phyloP scores from a whole-genome alignment of 1,140 invertebrate genomes.

The Pomacea maculata region DNA sequence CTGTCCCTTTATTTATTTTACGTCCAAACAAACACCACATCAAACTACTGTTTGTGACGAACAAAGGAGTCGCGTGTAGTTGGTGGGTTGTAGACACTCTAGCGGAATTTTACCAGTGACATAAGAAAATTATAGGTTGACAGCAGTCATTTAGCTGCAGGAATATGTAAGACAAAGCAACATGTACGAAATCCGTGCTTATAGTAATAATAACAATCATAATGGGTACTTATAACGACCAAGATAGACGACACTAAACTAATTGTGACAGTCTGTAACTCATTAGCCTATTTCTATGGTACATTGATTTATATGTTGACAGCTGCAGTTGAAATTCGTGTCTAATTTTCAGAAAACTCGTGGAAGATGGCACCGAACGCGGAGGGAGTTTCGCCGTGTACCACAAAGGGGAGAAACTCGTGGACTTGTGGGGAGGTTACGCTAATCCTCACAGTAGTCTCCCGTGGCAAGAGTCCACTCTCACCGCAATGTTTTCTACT shows the following conservation, averaged over 20 bases:
- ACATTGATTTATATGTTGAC: not conserved
- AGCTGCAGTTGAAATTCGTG: no score
- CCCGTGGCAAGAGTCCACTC: constrained; percentile 47
- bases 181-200: not conserved
- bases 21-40: no score
- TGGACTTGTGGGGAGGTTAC: constrained; percentile 64
- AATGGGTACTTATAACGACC: not conserved
- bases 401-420: constrained; percentile 47
- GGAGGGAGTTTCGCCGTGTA: constrained; percentile 43
- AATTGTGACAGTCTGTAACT: not conserved
- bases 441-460: constrained; percentile 47
- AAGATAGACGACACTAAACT: constrained; percentile 24
- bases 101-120: no score
- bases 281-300: not conserved
- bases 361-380: constrained; percentile 35
- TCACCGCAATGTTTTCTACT: constrained; percentile 37
- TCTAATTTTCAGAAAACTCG: constrained; percentile 18
- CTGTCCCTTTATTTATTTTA: no score
- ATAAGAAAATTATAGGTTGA: no score
- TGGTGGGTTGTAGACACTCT: no score
- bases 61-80: no score
- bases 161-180: no score
- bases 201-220: no score
- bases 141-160: no score
- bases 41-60: no score